Evolutionary conservation across 2,888 invertebrate genomes (phyloP).

Genomic region (Apamea crenata): DNA sequence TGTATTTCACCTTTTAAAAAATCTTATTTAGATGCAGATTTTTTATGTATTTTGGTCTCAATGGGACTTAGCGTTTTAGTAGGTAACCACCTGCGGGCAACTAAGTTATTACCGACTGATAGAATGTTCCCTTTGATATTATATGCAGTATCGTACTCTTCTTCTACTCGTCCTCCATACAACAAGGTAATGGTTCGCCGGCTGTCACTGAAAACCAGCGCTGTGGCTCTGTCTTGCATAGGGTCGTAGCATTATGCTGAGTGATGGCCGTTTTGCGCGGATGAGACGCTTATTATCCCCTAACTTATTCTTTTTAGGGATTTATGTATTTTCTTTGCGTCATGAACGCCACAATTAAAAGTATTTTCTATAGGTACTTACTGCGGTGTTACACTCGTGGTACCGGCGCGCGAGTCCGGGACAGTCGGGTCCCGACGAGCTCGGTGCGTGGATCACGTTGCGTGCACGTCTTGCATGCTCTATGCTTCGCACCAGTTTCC

Average conservation of each 20-base stretch:
- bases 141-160: neutral
- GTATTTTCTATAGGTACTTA: conserved; percentile 77
- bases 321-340: neutral
- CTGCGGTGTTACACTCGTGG: conserved; percentile 95
- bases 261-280: too few relatives aligned
- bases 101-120: neutral
- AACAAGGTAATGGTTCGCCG: neutral
- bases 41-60: neutral
- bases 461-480: conserved; percentile 74
- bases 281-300: too few relatives aligned
- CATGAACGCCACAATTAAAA: neutral
- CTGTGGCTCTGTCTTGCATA: too few relatives aligned
- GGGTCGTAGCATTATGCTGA: too few relatives aligned
- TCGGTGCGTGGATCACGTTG: conserved; percentile 67
- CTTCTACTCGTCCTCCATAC: neutral
- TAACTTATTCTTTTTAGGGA: too few relatives aligned
- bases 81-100: neutral
- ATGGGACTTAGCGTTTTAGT: neutral
- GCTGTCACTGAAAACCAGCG: too few relatives aligned
- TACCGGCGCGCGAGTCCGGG: conserved; percentile 94
- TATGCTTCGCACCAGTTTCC: conserved; percentile 80
- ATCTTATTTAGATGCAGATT: neutral
- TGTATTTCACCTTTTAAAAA: neutral
- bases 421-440: conserved; percentile 88
- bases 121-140: neutral